These are phyloP conservation scores for Anguilla marmorata DNA, from an alignment of 2,797 vertebrate genomes.

Conservation along the genomic window DNA sequence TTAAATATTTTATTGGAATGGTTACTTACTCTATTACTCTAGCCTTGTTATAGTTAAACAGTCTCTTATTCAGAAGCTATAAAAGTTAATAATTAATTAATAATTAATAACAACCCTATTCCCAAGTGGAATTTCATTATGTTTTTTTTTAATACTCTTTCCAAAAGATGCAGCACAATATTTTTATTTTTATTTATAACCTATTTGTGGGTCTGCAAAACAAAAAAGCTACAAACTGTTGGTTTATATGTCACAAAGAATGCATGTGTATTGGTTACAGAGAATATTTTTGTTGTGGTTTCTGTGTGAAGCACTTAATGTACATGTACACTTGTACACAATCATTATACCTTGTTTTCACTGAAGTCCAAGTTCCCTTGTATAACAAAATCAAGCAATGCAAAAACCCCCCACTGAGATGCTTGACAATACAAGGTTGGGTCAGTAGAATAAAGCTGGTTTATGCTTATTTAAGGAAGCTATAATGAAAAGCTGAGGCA, in stretches of 20 bases:
- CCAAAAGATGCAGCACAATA: too few species aligned
- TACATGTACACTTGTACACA: background rate
- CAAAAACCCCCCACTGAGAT: background rate
- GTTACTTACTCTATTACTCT: too few species aligned
- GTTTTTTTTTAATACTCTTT: too few species aligned
- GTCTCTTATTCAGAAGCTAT: too few species aligned
- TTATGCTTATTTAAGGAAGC: constrained; percentile 22
- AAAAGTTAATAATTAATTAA: too few species aligned
- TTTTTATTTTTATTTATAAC: too few species aligned
- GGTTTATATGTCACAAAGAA: background rate
- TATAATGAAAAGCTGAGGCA: constrained; percentile 6
- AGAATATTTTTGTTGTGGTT: background rate
- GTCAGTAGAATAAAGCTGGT: background rate
- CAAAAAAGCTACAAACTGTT: background rate
- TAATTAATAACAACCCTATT: too few species aligned
- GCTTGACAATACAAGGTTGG: background rate
- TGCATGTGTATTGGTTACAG: background rate
- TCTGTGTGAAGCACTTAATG: background rate
- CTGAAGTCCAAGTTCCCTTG: background rate
- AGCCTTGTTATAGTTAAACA: too few species aligned
- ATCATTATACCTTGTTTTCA: background rate
- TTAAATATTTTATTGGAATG: too few species aligned
- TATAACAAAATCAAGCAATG: background rate
- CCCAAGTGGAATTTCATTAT: too few species aligned
- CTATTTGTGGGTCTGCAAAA: too few species aligned